Base-by-base conservation (phyloP, 2,888 invertebrate genomes). In the Chymomyza fuscimana region DNA sequence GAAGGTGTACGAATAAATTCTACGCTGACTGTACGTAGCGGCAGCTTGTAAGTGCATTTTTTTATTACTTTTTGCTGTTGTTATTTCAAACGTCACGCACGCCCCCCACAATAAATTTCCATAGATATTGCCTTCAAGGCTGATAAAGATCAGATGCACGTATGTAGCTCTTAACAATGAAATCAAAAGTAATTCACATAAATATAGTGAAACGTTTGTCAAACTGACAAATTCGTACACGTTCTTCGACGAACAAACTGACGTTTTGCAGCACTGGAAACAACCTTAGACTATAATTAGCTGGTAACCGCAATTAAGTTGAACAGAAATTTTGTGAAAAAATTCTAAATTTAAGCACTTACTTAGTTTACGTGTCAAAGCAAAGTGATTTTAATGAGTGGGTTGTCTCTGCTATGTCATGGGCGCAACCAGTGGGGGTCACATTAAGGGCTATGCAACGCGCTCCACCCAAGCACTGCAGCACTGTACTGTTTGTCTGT, bases 241-340 rank as follows among this genome's bases (percentile, higher is more conserved):
- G 51, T 22, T 22, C 69, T 76, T 32, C 32, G 77, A 76, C 74
- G 70, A 73, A 76, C 69, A 67, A 16, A 60, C 69, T 52, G 58
- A 67, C 50, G 65, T 64, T 58, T 22, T 56, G 70, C 64, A 76
- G 60, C 58, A 67, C 68, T 68, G 50, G 63, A 12, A 12, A 67
- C 22, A 65, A 66, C 22, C 60, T 56, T 50, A 62, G 76, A 72
- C 68, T 69, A 54, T 74, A 77, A 77, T 70, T 70, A 77, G 74
- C 69, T 77, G 19, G 1, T 69, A 66, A 74, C 77, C 68, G 80
- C 81, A 82, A 81, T 81, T 85, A 81, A 80, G 62, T 75, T 82
- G 85, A 81, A 82, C 72, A 68, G 50, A 46, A 46, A 12, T 12
- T 12, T 46, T 32, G 1, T 5, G 5, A 46, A 46, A 46, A 12